phyloP scores from a whole-genome alignment of 1,140 invertebrate genomes.

The Drosophila funebris region DNA sequence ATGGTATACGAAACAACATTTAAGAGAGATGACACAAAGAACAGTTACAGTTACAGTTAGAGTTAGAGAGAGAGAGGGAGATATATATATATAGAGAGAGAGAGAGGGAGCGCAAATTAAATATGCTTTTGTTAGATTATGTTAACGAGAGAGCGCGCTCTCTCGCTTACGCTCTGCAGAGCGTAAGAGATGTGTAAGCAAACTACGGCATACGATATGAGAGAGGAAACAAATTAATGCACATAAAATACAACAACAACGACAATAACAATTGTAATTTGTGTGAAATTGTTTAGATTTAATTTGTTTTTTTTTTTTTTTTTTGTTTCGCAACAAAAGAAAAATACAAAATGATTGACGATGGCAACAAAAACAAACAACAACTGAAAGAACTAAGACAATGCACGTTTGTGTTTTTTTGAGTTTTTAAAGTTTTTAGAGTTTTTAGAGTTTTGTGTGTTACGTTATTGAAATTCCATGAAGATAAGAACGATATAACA shows the following conservation, averaged over 20 bases:
- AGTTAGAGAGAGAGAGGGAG: not conserved
- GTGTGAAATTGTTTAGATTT: not conserved
- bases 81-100: no score
- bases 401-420: conserved; percentile 26
- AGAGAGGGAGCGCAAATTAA: not conserved
- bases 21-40: not conserved
- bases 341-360: conserved; percentile 12
- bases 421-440: no score
- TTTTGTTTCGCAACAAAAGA: not conserved
- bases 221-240: not conserved
- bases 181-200: conserved; percentile 6
- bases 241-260: conserved; percentile 4
- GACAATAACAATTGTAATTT: conserved; percentile 20
- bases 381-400: conserved; percentile 22
- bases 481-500: conserved; percentile 21
- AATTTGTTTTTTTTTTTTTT: not conserved
- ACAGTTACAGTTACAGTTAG: not conserved
- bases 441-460: conserved; percentile 3
- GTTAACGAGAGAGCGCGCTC: not conserved
- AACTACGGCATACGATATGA: not conserved
- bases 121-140: conserved; percentile 10
- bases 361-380: no score
- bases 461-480: conserved; percentile 16
- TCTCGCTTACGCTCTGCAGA: not conserved
- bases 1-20: conserved; percentile 6